Evolutionary conservation across 2,797 vertebrate genomes (phyloP).

Genomic region (Notolepis coatsorum): DNA sequence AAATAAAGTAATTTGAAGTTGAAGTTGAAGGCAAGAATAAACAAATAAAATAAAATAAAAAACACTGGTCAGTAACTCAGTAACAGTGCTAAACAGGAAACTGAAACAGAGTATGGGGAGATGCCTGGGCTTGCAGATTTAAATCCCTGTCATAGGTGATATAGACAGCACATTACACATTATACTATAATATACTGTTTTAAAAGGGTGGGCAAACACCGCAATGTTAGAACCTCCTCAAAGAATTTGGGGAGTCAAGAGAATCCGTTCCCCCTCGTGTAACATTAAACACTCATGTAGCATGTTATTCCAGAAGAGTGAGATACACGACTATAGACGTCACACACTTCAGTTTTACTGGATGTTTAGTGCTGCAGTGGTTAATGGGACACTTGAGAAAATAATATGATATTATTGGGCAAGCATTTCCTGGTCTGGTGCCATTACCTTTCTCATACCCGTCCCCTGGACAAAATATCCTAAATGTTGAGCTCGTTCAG

Average conservation of each 20-base stretch:
- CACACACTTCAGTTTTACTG: constrained; percentile 29
- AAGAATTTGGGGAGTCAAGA: constrained; percentile 7
- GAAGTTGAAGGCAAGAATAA: no score
- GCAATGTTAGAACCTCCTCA: constrained; percentile 2
- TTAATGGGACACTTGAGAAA: constrained; percentile 1
- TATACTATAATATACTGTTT: no score
- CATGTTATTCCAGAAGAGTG: neutral
- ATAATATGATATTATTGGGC: constrained; percentile 12
- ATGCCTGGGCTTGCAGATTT: neutral
- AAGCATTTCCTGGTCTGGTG: constrained; percentile 26
- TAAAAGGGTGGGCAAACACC: no score
- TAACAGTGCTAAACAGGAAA: no score
- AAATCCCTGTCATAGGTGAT: neutral
- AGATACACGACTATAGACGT: constrained; percentile 11
- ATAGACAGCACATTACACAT: neutral
- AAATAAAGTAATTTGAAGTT: no score
- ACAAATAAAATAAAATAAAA: no score
- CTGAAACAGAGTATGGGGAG: neutral
- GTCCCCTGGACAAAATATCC: constrained; percentile 1
- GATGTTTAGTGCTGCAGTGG: constrained; percentile 16
- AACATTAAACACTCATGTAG: neutral
- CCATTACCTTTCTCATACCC: constrained; percentile 18
- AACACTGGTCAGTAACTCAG: no score
- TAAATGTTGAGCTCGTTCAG: constrained; percentile 5
- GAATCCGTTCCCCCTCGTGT: constrained; percentile 20